Evolutionary conservation across 2,113 vertebrate genomes (phyloP).

Genomic region (Chitala chitala): DNA sequence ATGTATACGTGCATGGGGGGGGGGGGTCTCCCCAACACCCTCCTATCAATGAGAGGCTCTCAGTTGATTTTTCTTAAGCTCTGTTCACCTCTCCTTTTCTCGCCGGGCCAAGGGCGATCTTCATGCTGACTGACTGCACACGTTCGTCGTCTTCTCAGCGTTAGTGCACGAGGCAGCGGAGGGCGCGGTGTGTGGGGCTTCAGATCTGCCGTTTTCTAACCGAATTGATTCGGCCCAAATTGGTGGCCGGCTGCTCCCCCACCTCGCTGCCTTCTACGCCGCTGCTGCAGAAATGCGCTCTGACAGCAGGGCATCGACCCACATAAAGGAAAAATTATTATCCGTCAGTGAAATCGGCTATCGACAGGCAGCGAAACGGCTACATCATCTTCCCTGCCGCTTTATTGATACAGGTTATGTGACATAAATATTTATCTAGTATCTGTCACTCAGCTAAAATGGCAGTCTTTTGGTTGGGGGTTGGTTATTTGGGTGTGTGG

Average conservation of each 20-base stretch:
- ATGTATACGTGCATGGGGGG: no score
- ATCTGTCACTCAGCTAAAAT: constrained; percentile 87
- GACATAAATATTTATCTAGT: constrained; percentile 98
- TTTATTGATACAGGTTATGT: constrained; percentile 93
- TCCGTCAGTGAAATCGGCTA: constrained; percentile 95
- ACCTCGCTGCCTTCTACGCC: constrained; percentile 35
- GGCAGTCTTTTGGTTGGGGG: constrained; percentile 67
- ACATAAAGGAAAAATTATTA: constrained; percentile 82
- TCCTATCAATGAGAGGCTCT: constrained; percentile 84
- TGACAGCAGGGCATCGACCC: constrained; percentile 78
- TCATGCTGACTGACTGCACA: constrained; percentile 90
- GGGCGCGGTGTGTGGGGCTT: constrained; percentile 42
- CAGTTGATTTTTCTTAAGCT: constrained; percentile 95
- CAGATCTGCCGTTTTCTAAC: constrained; percentile 16
- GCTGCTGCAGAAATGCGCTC: constrained; percentile 56
- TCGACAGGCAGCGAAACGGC: constrained; percentile 89
- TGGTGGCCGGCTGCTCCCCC: constrained; percentile 47
- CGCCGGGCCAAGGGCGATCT: constrained; percentile 88
- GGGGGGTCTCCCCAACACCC: constrained; percentile 34
- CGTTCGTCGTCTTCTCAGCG: constrained; percentile 75
- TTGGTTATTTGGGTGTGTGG: constrained; percentile 34
- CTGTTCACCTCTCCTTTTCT: constrained; percentile 87
- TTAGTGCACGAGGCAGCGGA: constrained; percentile 60
- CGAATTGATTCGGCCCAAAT: constrained; percentile 52
- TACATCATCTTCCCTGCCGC: constrained; percentile 62